Evolutionary conservation across 2,888 invertebrate genomes (phyloP), one percentile per base, ranked within the genome.

Genomic region (Watsonalla cultraria): DNA sequence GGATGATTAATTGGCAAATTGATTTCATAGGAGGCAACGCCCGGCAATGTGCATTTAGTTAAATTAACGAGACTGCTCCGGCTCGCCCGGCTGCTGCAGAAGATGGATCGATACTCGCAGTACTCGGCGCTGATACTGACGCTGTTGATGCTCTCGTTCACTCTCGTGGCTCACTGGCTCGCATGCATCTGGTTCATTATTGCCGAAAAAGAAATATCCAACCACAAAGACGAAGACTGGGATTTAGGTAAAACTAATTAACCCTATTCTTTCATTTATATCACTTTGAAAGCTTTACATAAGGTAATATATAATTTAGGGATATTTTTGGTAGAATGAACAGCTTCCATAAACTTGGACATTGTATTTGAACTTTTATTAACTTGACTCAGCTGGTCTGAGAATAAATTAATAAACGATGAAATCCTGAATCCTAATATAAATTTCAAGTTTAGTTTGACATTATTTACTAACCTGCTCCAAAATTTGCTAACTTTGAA

Each of bases 151-250:
- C 92, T 98, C 54, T 97, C 96, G 70, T 99, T 98, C 89, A 96
- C 97, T 47, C 91, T 98, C 68, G 95, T 98, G 52, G 98, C 98
- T 5, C 98, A 99, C 84, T 98, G 98, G 98, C 92, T 98, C 60
- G 98, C 98, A 11, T 98, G 98, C 84, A 94, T 98, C 70, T 99
- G 98, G 98, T 98, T 96, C 87, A 96, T 97, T 68, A 97, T 98
- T 69, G 98, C 98, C 7, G 96, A 96, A 74, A 95, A 95, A 76
- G 98, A 98, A 83, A 93, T 95, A 61, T 97, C 98, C 80, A 91
- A 95, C 67, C 92, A 94, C 52, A 91, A 91, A 65, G 91, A 93
- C 62, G 93, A 93, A 66, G 93, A 93, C 65, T 96, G 96, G 96
- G 95, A 96, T 82, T 93, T 96, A 68, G 97, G 97, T 97, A 87